Evolutionary conservation across 2,797 vertebrate genomes (phyloP).

Genomic region (Propithecus deckenii): DNA sequence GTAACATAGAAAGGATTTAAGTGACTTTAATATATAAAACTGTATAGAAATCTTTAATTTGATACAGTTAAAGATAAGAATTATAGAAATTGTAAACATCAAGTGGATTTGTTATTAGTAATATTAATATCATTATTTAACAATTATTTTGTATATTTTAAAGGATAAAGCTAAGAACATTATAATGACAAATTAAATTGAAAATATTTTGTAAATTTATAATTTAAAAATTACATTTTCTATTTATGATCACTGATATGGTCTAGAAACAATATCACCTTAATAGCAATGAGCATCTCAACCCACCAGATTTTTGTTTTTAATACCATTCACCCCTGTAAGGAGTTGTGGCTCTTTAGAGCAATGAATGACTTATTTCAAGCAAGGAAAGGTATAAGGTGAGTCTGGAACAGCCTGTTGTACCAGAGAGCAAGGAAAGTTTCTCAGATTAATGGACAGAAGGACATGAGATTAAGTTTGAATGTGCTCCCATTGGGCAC

Average conservation of each 20-base stretch:
- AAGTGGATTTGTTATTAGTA: not conserved
- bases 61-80: not conserved
- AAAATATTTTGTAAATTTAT: not conserved
- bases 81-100: not conserved
- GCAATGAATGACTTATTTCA: not conserved
- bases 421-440: not conserved
- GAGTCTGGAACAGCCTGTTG: not conserved
- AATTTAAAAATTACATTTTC: not conserved
- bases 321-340: not conserved
- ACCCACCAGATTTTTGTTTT: not conserved
- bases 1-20: not conserved
- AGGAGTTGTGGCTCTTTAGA: not conserved
- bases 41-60: not conserved
- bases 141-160: not conserved
- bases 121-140: not conserved
- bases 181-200: not conserved
- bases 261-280: not conserved
- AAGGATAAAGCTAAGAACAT: not conserved
- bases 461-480: not conserved
- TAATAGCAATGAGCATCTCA: not conserved
- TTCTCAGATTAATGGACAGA: not conserved
- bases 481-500: not conserved
- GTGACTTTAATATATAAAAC: not conserved
- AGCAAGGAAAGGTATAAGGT: not conserved
- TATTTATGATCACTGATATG: not conserved